phyloP scores from a whole-genome alignment of 2,797 vertebrate genomes.

The Aldrovandia affinis region DNA sequence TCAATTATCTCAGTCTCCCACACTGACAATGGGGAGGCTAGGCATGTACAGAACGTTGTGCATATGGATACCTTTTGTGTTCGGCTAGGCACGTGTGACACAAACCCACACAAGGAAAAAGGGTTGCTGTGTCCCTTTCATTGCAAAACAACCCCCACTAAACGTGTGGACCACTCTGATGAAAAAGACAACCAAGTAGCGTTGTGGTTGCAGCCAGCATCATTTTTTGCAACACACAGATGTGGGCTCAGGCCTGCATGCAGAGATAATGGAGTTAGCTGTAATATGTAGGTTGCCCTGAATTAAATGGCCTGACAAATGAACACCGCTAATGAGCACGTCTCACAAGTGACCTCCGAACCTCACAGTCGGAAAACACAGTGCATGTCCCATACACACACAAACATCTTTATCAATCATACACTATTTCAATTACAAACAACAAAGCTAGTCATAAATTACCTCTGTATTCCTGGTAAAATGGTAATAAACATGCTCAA shows the following conservation, averaged over 20 bases:
- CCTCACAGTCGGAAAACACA: background rate
- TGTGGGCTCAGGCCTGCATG: background rate
- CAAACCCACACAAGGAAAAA: slow-evolving; percentile 58
- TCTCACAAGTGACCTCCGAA: background rate
- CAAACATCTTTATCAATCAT: background rate
- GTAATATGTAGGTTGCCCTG: background rate
- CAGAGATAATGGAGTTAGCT: background rate
- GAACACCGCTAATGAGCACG: background rate
- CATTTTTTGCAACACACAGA: slow-evolving; percentile 58
- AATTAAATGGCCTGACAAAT: background rate
- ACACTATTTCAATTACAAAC: background rate
- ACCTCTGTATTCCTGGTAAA: background rate
- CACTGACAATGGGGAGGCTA: slow-evolving; percentile 60
- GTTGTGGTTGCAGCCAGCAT: slow-evolving; percentile 58
- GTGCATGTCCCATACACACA: background rate
- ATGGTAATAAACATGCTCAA: background rate
- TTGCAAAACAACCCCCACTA: slow-evolving; percentile 56
- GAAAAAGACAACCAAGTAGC: slow-evolving; percentile 52
- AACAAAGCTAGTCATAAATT: background rate
- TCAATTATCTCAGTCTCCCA: slow-evolving; percentile 73
- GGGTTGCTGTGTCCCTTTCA: slow-evolving; percentile 43
- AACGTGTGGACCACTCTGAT: slow-evolving; percentile 57
- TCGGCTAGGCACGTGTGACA: slow-evolving; percentile 53
- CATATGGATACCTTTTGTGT: background rate
- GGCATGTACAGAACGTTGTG: slow-evolving; percentile 25